phyloP scores from a whole-genome alignment of 2,797 vertebrate species.

The Cyclopterus lumpus region DNA sequence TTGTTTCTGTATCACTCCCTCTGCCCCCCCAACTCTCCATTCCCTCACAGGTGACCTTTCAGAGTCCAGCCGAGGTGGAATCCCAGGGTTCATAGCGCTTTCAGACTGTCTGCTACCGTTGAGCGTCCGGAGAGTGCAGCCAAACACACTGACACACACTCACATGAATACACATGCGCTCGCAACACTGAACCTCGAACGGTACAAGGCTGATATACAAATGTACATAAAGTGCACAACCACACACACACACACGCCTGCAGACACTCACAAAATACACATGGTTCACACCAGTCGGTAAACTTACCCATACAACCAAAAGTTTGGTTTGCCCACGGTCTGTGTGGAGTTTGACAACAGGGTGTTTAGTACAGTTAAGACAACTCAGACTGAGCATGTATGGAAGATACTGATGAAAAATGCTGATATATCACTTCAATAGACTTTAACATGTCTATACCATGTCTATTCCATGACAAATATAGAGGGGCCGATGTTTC shows the following conservation, averaged over 20 bases:
- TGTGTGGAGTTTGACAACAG: slow-evolving; percentile 72
- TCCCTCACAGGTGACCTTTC: slow-evolving; percentile 74
- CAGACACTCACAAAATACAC: slow-evolving; percentile 66
- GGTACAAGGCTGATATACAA: slow-evolving; percentile 72
- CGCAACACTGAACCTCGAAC: slow-evolving; percentile 58
- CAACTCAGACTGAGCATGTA: slow-evolving; percentile 57
- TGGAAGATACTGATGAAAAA: slow-evolving; percentile 66
- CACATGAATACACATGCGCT: slow-evolving; percentile 47
- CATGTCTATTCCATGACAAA: slow-evolving; percentile 79
- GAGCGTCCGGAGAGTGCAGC: slow-evolving; percentile 74
- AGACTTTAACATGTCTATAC: slow-evolving; percentile 79
- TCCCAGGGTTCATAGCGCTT: slow-evolving; percentile 79
- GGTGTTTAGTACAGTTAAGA: slow-evolving; percentile 72
- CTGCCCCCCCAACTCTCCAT: slow-evolving; percentile 47
- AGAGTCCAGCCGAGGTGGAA: slow-evolving; percentile 75
- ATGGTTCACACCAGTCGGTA: slow-evolving; percentile 59
- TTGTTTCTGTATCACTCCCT: slow-evolving; percentile 61
- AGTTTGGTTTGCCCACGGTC: slow-evolving; percentile 67
- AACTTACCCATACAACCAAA: slow-evolving; percentile 58
- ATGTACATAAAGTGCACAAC: slow-evolving; percentile 78
- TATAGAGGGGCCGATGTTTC: slow-evolving; percentile 80
- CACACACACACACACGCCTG: slow-evolving; percentile 54
- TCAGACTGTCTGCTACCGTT: slow-evolving; percentile 79
- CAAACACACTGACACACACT: slow-evolving; percentile 45
- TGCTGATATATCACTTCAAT: slow-evolving; percentile 79